Base-by-base conservation (phyloP, 2,888 invertebrate species). In the Heliconius hortense region DNA sequence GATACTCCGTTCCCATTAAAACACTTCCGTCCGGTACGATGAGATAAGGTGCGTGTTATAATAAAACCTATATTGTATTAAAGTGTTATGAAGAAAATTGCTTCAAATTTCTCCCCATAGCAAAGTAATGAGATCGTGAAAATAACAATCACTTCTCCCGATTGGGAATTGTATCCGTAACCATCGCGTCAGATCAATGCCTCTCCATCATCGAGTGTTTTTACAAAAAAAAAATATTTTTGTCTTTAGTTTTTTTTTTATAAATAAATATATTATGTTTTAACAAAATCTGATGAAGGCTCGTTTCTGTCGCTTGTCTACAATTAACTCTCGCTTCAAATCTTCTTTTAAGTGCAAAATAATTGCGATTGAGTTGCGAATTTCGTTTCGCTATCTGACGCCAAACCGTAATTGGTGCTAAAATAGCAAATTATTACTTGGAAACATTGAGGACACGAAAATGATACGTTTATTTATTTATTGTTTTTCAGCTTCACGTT, bases 351-450 rank as follows among this genome's bases (percentile, higher is more conserved):
- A 89, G 87, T 85, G 85, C 85, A 86, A 88, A 89, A 89, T 91
- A 91, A 91, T 92, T 90, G 89, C 90, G 87, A 90, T 89, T 87
- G 90, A 89, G 87, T 89, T 86, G 89, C 84, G 84, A 89, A 87
- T 88, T 86, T 84, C 85, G 87, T 85, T 88, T 84, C 84, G 88
- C 87, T 88, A 88, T 88, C 89, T 86, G 90, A 89, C 88, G 87
- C 86, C 80, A 77, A 78, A 79, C 80, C 83, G 85, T 89, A 91
- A 91, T 91, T 91, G 91, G 87, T 88, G 89, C 88, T 89, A 89
- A 88, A 88, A 88, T 84, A 87, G 86, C 88, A 86, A 90, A 89
- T 88, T 85, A 81, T 83, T 80, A 79, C 83, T 83, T 78, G 81
- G 79, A 80, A 84, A 82, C 82, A 82, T 83, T 84, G 82, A 82